Evolutionary conservation across 2,888 invertebrate species (phyloP).

Genomic region (Microplitis manilae): DNA sequence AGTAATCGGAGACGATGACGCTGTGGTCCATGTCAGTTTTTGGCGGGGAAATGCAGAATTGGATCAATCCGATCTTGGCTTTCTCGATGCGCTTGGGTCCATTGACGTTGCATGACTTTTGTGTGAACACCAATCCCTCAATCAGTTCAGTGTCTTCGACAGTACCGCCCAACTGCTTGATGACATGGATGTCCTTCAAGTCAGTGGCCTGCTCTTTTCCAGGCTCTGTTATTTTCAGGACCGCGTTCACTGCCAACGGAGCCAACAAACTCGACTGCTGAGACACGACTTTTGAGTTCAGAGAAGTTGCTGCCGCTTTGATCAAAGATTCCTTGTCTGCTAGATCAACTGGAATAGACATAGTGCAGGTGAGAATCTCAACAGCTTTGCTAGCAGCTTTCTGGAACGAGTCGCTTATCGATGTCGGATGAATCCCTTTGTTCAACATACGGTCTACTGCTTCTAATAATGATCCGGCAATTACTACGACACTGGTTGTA

Average conservation of each 20-base stretch:
- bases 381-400: slow-evolving; percentile 84
- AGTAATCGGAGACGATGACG: slow-evolving; percentile 96
- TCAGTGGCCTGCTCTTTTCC: slow-evolving; percentile 86
- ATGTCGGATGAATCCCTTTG: slow-evolving; percentile 97
- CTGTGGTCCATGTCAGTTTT: slow-evolving; percentile 99
- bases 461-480: slow-evolving; percentile 96
- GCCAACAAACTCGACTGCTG: slow-evolving; percentile 97
- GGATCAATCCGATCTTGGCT: slow-evolving; percentile 98
- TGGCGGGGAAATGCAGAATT: slow-evolving; percentile 99
- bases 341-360: slow-evolving; percentile 90
- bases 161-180: slow-evolving; percentile 96
- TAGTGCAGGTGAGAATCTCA: slow-evolving; percentile 81
- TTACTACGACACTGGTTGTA: slow-evolving; percentile 97
- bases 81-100: slow-evolving; percentile 96
- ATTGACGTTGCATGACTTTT: slow-evolving; percentile 89
- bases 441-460: slow-evolving; percentile 92
- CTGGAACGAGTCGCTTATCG: slow-evolving; percentile 97
- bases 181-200: slow-evolving; percentile 96
- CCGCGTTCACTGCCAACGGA: slow-evolving; percentile 97
- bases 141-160: slow-evolving; percentile 97
- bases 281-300: slow-evolving; percentile 99
- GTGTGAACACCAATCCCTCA: slow-evolving; percentile 95
- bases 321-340: slow-evolving; percentile 88
- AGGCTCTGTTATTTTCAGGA: slow-evolving; percentile 86
- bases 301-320: slow-evolving; percentile 96